Percentiles rank a stretch among this genome's conserved stretches.
phyloP scores from a whole-genome alignment of 2,797 vertebrate genomes.

The Mallotus villosus region DNA sequence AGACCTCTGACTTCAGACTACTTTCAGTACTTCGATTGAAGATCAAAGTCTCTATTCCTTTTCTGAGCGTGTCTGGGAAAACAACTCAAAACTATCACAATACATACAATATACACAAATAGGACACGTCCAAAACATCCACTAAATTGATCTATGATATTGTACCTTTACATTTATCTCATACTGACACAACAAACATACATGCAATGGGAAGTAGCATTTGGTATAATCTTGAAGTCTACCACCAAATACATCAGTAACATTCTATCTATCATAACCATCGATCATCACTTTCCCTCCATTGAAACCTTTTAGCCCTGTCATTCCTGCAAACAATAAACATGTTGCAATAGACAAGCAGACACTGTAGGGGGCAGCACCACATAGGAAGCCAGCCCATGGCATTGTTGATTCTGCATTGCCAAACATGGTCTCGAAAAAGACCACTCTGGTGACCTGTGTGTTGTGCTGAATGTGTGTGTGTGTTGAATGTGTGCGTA shows the following conservation, averaged over 20 bases:
- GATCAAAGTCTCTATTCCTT: too few relatives aligned
- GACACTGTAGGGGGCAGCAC: constrained; percentile 48
- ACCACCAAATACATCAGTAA: not conserved
- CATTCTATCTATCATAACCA: constrained; percentile 1
- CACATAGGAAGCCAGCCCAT: not conserved
- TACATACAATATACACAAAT: too few relatives aligned
- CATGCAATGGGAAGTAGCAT: not conserved
- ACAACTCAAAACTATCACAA: not conserved
- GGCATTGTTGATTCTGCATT: not conserved
- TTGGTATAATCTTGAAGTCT: constrained; percentile 5
- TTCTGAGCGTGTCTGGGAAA: not conserved
- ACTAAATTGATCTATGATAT: not conserved
- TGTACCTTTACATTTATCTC: not conserved
- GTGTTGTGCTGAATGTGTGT: not conserved
- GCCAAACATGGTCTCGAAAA: not conserved
- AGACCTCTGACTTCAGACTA: too few relatives aligned
- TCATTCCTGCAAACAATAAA: not conserved
- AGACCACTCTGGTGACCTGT: not conserved
- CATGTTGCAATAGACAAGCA: not conserved
- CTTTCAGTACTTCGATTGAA: too few relatives aligned
- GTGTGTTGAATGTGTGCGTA: too few relatives aligned
- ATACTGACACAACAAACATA: constrained; percentile 2
- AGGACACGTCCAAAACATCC: not conserved
- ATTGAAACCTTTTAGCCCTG: constrained; percentile 25
- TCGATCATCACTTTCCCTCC: constrained; percentile 3